Evolutionary conservation across 2,113 vertebrate species (phyloP), one percentile per base, ranked within the genome.

Genomic region (Andinoacara biseriatus): DNA sequence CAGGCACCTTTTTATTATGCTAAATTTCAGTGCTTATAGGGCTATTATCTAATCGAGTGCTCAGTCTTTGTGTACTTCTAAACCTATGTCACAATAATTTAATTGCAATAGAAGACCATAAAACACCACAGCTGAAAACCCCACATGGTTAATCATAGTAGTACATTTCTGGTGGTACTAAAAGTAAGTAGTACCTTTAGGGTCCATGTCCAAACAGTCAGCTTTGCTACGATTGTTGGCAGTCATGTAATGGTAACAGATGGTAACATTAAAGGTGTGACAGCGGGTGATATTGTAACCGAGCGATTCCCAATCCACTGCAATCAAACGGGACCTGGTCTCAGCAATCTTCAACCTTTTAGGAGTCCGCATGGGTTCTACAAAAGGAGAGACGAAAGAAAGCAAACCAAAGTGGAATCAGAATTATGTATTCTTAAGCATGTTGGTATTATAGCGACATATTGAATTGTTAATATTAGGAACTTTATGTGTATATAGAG

Each of bases 201-300:
- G 98, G 90, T 99, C 98, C 98, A 99, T 99, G 93, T 99, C 98
- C 95, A 99, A 94, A 87, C 98, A 99, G 92, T 97, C 97, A 0
- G 97, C 97, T 85, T 97, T 98, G 95, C 96, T 99, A 87, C 95
- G 95, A 0, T 99, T 98, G 92, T 95, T 96, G 15, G 97, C 96
- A 0, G 92, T 96, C 91, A 96, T 97, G 78, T 99, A 99, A 89
- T 99, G 98, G 95, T 98, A 99, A 92, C 98, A 99, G 89, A 99
- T 99, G 35, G 98, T 99, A 86, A 99, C 98, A 75, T 99, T 99
- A 86, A 99, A 99, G 56, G 98, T 99, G 89, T 99, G 98, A 92
- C 98, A 99, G 33, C 98, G 98, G 20, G 98, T 99, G 85, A 99
- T 98, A 93, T 99, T 99, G 95, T 99, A 99, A 58, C 98, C 98